Evolutionary conservation across 2,797 vertebrate genomes (phyloP), one percentile per base, ranked within the genome.

Genomic region (Clarias laeviceps): DNA sequence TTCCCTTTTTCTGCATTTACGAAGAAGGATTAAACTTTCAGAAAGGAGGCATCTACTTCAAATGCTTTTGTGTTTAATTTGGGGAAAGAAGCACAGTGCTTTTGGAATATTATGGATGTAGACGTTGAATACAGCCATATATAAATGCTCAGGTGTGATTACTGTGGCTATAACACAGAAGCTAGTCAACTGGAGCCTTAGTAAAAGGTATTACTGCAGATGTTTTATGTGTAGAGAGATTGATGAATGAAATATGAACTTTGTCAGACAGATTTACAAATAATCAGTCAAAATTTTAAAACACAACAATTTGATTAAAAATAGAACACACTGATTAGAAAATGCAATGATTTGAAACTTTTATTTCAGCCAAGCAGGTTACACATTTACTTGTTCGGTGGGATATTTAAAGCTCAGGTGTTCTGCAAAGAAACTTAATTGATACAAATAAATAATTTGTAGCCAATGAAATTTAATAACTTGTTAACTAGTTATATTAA

Each of bases 1-100:
- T 73, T 86, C 79, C 65, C 80, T 80, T 29, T 27, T 62, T 61
- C 45, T 65, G 32, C 74, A n/a, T 80, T 70, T 37, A 27, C 66
- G 32, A 85, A 59, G 45, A 68, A 62, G 76, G 70, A 73, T 82
- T 84, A 73, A 72, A 45, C 56, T 59, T 56, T 56, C 61, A 50
- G 59, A 76, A 50, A 17, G 1, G 1, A 27, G 18, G 17, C 17
- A 12, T 34, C 1, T 22, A 54, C 59, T 61, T 64, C 45, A 73
- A 37, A 32, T 64, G 27, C 59, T 7, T 59, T 79, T 66, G 57
- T 78, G 29, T 56, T 73, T 40, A 22, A 59, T 82, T 24, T 57
- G 32, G 50, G 22, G 29, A 69, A 32, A 34, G 5, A 66, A 62
- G 5, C 0, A 22, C 22, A 12, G 17, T 50, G 17, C 72, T 9